Percentiles rank a stretch among this genome's conserved stretches.
Conservation (phyloP, 1,140 invertebrate species). For the Calephelis nemesis region DNA sequence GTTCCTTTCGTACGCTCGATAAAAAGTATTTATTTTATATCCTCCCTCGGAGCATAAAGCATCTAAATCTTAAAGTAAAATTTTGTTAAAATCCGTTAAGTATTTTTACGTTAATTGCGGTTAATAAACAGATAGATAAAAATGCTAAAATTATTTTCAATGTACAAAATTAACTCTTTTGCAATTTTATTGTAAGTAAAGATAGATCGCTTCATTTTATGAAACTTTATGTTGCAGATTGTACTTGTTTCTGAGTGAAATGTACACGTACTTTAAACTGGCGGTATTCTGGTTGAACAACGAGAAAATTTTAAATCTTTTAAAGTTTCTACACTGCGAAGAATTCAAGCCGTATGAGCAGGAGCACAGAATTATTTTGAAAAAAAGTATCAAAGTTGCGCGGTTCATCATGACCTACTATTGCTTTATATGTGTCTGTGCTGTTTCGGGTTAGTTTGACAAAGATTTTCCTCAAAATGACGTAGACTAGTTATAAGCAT, state of each 20-base stretch:
- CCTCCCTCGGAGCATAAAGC: too few species aligned
- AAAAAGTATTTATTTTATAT: too few species aligned
- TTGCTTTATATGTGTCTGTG: constrained; percentile 66
- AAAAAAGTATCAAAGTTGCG: constrained; percentile 56
- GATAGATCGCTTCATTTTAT: background rate
- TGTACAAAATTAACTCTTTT: too few species aligned
- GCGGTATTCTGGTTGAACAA: constrained; percentile 71
- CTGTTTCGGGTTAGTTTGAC: constrained; percentile 57
- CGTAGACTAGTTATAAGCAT: too few species aligned
- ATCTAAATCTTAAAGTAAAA: too few species aligned
- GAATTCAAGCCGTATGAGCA: constrained; percentile 66
- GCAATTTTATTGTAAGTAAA: too few species aligned
- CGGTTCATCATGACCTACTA: constrained; percentile 71
- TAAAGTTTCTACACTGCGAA: constrained; percentile 61
- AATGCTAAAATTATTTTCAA: too few species aligned
- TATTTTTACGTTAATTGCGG: too few species aligned
- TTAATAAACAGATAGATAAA: too few species aligned
- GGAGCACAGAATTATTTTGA: constrained; percentile 62
- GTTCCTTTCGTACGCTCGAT: too few species aligned
- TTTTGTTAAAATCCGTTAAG: too few species aligned
- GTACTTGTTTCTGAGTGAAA: constrained; percentile 75
- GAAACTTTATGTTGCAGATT: constrained; percentile 52
- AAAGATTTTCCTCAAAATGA: too few species aligned
- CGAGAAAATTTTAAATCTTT: constrained; percentile 58
- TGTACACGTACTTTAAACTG: constrained; percentile 75